Evolutionary conservation across 1,140 invertebrate species (phyloP).

Genomic region (Ylistrum balloti): DNA sequence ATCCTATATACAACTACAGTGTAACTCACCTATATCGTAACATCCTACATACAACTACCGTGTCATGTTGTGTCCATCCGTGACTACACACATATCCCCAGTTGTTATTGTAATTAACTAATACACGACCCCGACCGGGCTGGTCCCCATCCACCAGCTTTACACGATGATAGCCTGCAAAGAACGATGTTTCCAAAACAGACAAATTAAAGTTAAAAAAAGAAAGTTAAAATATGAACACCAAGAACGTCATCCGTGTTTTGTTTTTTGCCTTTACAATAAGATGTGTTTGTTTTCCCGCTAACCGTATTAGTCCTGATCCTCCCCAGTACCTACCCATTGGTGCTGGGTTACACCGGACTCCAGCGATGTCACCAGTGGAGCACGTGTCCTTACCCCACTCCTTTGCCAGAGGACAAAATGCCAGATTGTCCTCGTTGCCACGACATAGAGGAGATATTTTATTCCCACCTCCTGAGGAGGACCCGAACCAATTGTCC

Average conservation of each 20-base stretch:
- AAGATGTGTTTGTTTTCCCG: too few species aligned
- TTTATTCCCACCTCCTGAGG: constrained; percentile 42
- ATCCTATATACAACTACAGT: too few species aligned
- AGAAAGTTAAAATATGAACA: too few species aligned
- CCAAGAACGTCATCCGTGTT: too few species aligned
- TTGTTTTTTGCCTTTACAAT: too few species aligned
- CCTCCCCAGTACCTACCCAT: constrained; percentile 45
- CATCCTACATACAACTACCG: constrained; percentile 80
- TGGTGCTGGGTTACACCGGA: constrained; percentile 50
- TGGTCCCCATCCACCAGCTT: constrained; percentile 48
- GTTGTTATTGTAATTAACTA: constrained; percentile 87
- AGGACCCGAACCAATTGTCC: constrained; percentile 53
- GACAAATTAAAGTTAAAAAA: too few species aligned
- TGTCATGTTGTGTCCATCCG: constrained; percentile 87
- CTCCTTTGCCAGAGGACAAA: constrained; percentile 47
- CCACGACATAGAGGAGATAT: constrained; percentile 52
- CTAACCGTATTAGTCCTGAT: too few species aligned
- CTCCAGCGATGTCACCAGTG: constrained; percentile 49
- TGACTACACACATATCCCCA: constrained; percentile 90
- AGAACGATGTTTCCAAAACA: too few species aligned
- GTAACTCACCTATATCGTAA: constrained; percentile 51
- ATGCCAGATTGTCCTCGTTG: constrained; percentile 51
- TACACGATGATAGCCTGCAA: not conserved
- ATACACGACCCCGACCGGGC: constrained; percentile 86
- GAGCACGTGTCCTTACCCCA: constrained; percentile 50